Evolutionary conservation across 2,113 vertebrate species (phyloP).

Genomic region (Tamias sibiricus): DNA sequence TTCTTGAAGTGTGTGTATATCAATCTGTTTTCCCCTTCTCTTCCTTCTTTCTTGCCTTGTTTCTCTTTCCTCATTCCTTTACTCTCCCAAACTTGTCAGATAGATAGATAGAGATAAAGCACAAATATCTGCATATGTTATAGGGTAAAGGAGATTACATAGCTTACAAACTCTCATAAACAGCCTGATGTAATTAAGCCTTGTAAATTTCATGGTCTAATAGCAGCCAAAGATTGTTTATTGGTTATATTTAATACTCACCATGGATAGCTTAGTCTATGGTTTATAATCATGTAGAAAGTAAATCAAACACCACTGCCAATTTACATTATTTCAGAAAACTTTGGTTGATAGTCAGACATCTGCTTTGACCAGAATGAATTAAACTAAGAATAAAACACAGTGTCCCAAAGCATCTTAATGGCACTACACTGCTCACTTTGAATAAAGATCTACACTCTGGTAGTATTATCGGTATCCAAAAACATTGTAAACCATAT

Average conservation of each 20-base stretch:
- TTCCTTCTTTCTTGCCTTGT: background rate
- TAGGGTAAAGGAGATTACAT: background rate
- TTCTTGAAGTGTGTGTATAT: background rate
- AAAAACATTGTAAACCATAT: background rate
- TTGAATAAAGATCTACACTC: background rate
- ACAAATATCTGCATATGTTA: constrained; percentile 19
- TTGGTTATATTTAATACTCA: constrained; percentile 80
- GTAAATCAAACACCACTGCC: constrained; percentile 77
- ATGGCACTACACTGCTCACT: accelerated
- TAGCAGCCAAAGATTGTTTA: constrained; percentile 80
- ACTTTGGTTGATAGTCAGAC: constrained; percentile 34
- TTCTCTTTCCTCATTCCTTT: background rate
- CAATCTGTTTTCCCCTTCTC: background rate
- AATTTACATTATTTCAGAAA: constrained; percentile 74
- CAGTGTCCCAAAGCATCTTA: accelerated
- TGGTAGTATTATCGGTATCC: background rate
- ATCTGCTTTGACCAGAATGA: constrained; percentile 65
- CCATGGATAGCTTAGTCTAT: constrained; percentile 70
- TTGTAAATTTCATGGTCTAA: constrained; percentile 74
- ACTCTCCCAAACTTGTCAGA: background rate
- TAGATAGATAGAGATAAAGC: background rate
- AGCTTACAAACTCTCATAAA: constrained; percentile 55
- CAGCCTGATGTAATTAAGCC: constrained; percentile 61
- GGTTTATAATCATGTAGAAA: constrained; percentile 79
- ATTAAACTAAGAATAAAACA: constrained; percentile 67